phyloP scores from a whole-genome alignment of 2,888 invertebrate genomes.

The Temnothorax unifasciatus region DNA sequence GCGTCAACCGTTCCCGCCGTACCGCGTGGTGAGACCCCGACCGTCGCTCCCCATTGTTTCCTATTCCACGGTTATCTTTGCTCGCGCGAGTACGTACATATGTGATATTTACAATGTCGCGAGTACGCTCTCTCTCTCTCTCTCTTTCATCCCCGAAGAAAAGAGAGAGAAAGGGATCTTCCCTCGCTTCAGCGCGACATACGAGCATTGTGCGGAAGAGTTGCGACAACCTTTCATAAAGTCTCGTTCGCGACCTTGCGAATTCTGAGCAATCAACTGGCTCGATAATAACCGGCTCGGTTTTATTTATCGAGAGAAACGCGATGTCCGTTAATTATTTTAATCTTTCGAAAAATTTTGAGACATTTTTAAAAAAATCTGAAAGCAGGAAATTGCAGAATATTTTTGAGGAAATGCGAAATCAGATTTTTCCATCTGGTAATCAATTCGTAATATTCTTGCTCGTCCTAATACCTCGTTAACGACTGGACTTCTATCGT shows the following conservation, averaged over 20 bases:
- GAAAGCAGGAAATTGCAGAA: too few relatives aligned
- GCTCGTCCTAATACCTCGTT: not conserved
- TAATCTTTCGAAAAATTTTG: not conserved
- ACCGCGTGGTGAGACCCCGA: slow-evolving; percentile 30
- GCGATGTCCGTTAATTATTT: not conserved
- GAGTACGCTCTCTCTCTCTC: slow-evolving; percentile 10
- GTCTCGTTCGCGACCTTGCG: slow-evolving; percentile 56
- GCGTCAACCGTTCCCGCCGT: slow-evolving; percentile 63
- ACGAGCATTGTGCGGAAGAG: slow-evolving; percentile 55
- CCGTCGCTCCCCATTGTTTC: slow-evolving; percentile 69
- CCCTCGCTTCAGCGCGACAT: slow-evolving; percentile 26
- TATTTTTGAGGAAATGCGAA: not conserved
- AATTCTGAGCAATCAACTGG: not conserved
- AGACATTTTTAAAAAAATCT: too few relatives aligned
- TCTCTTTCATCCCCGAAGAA: slow-evolving; percentile 34
- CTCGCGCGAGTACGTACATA: slow-evolving; percentile 44
- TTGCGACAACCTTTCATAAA: slow-evolving; percentile 52
- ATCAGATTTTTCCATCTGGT: not conserved
- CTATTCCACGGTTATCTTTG: slow-evolving; percentile 61
- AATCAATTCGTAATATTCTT: not conserved
- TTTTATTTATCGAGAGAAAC: not conserved
- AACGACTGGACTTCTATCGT: not conserved
- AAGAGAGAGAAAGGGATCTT: slow-evolving; percentile 51
- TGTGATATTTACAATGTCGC: slow-evolving; percentile 60
- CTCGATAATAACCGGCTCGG: not conserved